Base-by-base conservation (phyloP, 2,888 invertebrate species). In the Alitta virens region DNA sequence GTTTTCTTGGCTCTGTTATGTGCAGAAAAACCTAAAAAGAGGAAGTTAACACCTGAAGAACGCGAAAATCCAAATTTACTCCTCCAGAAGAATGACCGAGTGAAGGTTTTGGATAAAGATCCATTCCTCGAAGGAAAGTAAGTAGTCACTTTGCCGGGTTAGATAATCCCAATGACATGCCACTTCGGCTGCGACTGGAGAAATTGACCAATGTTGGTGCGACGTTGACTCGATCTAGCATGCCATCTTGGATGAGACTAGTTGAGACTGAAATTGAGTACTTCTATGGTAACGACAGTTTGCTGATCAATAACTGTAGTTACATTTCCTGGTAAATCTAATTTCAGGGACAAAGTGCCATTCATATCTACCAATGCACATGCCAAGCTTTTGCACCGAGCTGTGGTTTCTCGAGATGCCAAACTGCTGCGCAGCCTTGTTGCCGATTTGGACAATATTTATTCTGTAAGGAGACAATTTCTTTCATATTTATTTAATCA, bases 301-400 rank as follows among this genome's bases (percentile, higher is more conserved):
- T n/a, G n/a, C 40, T 9, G 40, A 40, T 40, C 16, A 40, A 40
- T 40, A 40, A 40, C 16, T 16, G 40, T 40, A 40, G 12, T 16
- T 40, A 40, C 40, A 12, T 9, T 16, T 46, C n/a, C 46, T 21
- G 7, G 46, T 5, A 5, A 46, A n/a, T n/a, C n/a, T n/a, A n/a
- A 33, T 74, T 73, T 24, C 71, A 82, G 82, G 59, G 77, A 78
- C 55, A 72, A 74, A 61, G 74, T 84, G 50, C 84, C 84, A 16
- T 82, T 79, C 67, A 76, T 84, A 42, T 84, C 84, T 16, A 76
- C 80, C 18, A 63, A 71, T 7, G 78, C 79, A 2, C 77, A 84
- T 61, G 81, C 81, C 16, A 82, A 83, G 61, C 74, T 84, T 58
- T 72, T 81, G n/a, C 82, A 84, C 63, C 72, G 84, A 56, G 84